These are phyloP conservation scores for Melangyna quadrimaculata DNA, from an alignment of 2,888 invertebrate species.

Conservation along the genomic window DNA sequence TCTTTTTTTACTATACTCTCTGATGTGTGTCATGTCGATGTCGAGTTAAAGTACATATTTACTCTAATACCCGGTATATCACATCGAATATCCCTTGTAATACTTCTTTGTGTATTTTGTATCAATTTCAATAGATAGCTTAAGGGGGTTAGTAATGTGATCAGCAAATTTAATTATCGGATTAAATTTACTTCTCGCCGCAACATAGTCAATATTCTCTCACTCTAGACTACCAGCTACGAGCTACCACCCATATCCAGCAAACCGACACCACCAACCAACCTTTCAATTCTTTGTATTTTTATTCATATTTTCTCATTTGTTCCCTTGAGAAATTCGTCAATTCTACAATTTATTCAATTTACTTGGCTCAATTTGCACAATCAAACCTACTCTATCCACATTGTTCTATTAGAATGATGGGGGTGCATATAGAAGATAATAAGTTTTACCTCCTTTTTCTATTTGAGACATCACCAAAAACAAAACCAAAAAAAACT, in stretches of 20 bases:
- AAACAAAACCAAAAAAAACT: no score
- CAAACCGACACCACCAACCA: no score
- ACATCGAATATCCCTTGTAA: conserved; percentile 32
- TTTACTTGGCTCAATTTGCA: conserved; percentile 62
- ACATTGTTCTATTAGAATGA: neutral
- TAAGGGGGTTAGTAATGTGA: conserved; percentile 60
- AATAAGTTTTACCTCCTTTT: neutral
- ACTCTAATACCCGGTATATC: neutral
- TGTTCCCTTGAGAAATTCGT: conserved; percentile 53
- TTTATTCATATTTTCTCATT: conserved; percentile 28
- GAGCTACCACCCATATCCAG: neutral
- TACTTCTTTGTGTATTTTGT: conserved; percentile 50
- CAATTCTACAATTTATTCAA: conserved; percentile 55
- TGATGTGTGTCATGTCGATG: neutral
- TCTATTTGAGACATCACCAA: neutral
- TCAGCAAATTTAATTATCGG: conserved; percentile 71
- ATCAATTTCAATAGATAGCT: conserved; percentile 49
- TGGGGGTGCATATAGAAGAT: neutral
- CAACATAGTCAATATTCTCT: neutral
- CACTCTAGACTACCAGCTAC: neutral
- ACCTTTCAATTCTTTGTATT: neutral
- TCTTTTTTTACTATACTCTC: no score
- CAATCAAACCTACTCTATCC: no score
- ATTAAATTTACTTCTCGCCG: conserved; percentile 58
- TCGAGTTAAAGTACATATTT: neutral